phyloP scores from a whole-genome alignment of 1,140 invertebrate genomes.

The Polypedilum vanderplanki region DNA sequence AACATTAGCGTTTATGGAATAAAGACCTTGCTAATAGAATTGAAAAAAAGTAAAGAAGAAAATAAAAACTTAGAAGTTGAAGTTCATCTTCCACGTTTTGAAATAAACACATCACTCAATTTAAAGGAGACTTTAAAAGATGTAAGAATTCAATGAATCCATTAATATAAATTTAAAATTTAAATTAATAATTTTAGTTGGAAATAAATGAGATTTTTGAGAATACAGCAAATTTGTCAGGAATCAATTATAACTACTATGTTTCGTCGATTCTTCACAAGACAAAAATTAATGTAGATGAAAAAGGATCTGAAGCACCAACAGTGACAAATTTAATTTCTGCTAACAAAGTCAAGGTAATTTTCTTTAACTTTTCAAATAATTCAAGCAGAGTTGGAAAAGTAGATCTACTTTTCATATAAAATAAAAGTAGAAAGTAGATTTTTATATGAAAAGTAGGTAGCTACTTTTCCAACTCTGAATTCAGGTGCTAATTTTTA shows the following conservation, averaged over 20 bases:
- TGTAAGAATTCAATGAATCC: slow-evolving; percentile 48
- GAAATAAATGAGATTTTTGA: slow-evolving; percentile 64
- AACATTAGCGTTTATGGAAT: slow-evolving; percentile 51
- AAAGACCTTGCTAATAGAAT: slow-evolving; percentile 47
- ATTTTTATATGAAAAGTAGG: no score
- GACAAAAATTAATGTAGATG: slow-evolving; percentile 72
- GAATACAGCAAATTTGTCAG: slow-evolving; percentile 55
- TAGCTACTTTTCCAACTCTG: no score
- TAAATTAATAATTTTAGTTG: slow-evolving; percentile 45
- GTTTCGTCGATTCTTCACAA: slow-evolving; percentile 61
- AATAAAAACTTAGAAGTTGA: slow-evolving; percentile 55
- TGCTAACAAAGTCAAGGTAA: slow-evolving; percentile 50
- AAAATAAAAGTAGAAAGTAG: no score
- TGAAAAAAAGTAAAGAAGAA: slow-evolving; percentile 44
- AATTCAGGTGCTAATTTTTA: no score
- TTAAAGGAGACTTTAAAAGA: slow-evolving; percentile 51
- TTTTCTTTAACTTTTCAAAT: no score
- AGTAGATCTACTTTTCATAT: no score
- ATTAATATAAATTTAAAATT: no score
- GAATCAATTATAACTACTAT: slow-evolving; percentile 52
- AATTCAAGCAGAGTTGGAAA: no score
- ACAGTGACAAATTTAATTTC: slow-evolving; percentile 51
- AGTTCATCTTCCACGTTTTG: slow-evolving; percentile 64
- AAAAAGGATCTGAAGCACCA: slow-evolving; percentile 69
- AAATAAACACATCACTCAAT: slow-evolving; percentile 54